Evolutionary conservation across 2,113 vertebrate genomes (phyloP).

Genomic region (Malurus melanocephalus): DNA sequence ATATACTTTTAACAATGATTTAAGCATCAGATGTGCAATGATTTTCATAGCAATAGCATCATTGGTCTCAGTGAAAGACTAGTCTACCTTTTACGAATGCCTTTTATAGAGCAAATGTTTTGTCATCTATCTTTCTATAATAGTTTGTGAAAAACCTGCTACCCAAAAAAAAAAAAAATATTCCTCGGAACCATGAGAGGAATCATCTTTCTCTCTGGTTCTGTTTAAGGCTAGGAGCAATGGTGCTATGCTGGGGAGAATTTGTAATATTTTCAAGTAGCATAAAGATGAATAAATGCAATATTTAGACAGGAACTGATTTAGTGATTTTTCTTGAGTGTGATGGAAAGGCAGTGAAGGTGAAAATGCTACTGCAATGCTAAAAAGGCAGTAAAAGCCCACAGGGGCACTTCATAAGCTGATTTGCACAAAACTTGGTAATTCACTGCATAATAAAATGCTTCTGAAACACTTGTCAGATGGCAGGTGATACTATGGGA

Average conservation of each 20-base stretch:
- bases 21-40: not conserved
- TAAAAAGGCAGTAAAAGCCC: not conserved
- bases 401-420: not conserved
- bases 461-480: not conserved
- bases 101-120: not conserved
- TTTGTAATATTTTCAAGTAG: not conserved
- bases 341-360: not conserved
- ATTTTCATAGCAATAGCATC: not conserved
- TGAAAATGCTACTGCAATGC: not conserved
- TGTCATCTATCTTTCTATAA: not conserved
- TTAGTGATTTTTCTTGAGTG: conserved; percentile 3
- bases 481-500: not conserved
- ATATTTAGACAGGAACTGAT: not conserved
- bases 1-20: not conserved
- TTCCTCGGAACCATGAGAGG: not conserved
- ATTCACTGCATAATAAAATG: not conserved
- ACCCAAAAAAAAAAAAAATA: not conserved
- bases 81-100: not conserved
- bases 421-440: not conserved
- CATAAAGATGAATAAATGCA: not conserved
- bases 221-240: not conserved
- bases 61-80: not conserved
- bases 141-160: not conserved
- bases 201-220: not conserved
- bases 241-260: not conserved